phyloP scores from a whole-genome alignment of 2,113 vertebrate genomes.

The Nipponia nippon region DNA sequence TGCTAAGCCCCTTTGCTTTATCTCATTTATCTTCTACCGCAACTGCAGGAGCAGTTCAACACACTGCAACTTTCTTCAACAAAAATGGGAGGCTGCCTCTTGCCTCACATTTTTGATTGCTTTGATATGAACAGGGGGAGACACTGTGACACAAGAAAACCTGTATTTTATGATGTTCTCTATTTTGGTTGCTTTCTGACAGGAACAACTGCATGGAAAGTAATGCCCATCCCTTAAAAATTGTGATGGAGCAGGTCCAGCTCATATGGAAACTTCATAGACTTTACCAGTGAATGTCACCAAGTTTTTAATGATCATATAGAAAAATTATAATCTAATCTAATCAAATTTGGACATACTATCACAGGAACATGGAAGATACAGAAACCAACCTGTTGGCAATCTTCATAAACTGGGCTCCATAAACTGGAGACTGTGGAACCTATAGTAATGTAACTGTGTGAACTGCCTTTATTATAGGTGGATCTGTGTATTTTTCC shows the following conservation, averaged over 20 bases:
- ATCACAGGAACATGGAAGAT: not conserved
- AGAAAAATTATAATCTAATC: not conserved
- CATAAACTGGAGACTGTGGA: not conserved
- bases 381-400: not conserved
- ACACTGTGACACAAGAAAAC: not conserved
- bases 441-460: not conserved
- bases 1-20: not conserved
- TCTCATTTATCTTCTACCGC: not conserved
- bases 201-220: not conserved
- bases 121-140: not conserved
- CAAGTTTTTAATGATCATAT: not conserved
- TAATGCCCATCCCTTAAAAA: not conserved
- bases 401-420: not conserved
- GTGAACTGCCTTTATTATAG: not conserved
- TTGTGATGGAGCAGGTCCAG: not conserved
- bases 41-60: not conserved
- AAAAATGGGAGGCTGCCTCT: not conserved
- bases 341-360: not conserved
- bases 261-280: not conserved
- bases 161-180: not conserved
- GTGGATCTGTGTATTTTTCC: not conserved
- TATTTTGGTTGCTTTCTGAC: not conserved
- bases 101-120: not conserved
- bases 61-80: not conserved
- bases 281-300: not conserved